These are phyloP conservation scores for Enoplosus armatus DNA, from an alignment of 2,797 vertebrate species.

Conservation along the genomic window DNA sequence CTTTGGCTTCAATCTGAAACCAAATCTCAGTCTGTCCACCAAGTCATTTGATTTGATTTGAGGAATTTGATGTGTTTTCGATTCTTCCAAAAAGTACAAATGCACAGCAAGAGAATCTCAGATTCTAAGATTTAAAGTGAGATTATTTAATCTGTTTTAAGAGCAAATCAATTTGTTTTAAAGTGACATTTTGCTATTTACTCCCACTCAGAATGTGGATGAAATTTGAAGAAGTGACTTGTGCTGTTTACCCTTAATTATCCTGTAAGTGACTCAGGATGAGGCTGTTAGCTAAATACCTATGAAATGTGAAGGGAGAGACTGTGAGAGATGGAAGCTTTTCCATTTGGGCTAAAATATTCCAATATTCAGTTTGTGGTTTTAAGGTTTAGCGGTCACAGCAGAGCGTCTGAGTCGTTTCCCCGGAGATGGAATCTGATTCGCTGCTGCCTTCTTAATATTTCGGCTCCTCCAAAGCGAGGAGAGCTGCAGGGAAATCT, in stretches of 20 bases:
- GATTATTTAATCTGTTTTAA: no score
- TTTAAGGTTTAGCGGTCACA: slow-evolving; percentile 57
- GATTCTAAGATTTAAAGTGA: no score
- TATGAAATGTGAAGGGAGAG: not conserved
- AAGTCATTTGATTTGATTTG: no score
- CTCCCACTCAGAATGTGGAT: not conserved
- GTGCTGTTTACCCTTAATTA: slow-evolving; percentile 37
- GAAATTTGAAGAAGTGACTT: no score
- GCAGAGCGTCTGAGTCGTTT: slow-evolving; percentile 4
- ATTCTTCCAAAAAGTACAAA: not conserved
- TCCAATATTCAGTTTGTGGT: slow-evolving; percentile 36
- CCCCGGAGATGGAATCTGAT: slow-evolving; percentile 53
- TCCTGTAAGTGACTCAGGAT: slow-evolving; percentile 7
- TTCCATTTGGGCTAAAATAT: slow-evolving; percentile 18
- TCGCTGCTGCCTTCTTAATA: slow-evolving; percentile 54
- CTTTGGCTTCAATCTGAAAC: no score
- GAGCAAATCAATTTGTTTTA: no score
- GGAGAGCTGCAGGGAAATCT: slow-evolving; percentile 59
- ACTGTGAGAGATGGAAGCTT: not conserved
- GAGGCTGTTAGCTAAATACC: slow-evolving; percentile 8
- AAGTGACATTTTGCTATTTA: no score
- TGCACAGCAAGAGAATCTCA: not conserved
- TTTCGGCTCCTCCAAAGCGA: slow-evolving; percentile 55
- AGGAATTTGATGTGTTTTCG: not conserved
- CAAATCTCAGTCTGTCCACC: not conserved